Base-by-base conservation (phyloP, 2,113 vertebrate species). In the Tachuris rubrigastra region DNA sequence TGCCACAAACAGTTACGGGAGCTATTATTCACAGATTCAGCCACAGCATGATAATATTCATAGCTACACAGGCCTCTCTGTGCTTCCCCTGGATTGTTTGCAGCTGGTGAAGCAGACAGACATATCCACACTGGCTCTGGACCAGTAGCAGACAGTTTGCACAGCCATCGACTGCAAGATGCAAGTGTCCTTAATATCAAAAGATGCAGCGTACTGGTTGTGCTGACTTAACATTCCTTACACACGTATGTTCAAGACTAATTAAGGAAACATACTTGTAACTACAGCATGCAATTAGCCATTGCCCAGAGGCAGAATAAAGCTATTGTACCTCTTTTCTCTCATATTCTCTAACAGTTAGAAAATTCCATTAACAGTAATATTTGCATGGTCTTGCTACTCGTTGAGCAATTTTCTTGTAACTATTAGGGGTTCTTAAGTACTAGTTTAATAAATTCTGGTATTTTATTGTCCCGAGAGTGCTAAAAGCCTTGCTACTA, bases 111-210 rank as follows among this genome's bases (percentile, higher is more conserved):
- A 52, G 85, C 65, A 66, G 84, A 37, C 0, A 0, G 65, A 44
- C 2, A 3, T 17, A 6, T 33, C 85, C 1, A 0, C 31, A 0
- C 44, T 18, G 73, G 63, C 1, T 0, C 76, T 56, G 46, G 7
- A 52, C 37, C 59, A 42, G 66, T 8, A 66, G 66, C 78, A 69
- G 25, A 2, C 4, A 12, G 22, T 21, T 58, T 6, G 21, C 0
- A 0, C 12, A 52, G 53, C 31, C 53, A 15, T 17, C 0, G 0
- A n/a, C 47, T 35, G 63, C 3, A 7, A 73, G 55, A 12, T 11
- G 8, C 55, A 41, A 39, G 23, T 13, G 50, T 41, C 71, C 63
- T 66, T 42, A 12, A n/a, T 77, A n/a, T 12, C 41, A 66, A 49
- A 50, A 56, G 42, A 12, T 15, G 55, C 24, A 42, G 19, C 17